Base-by-base conservation (phyloP, 64 coral and sea anemone genomes). In the Cladopsammia gracilis region DNA sequence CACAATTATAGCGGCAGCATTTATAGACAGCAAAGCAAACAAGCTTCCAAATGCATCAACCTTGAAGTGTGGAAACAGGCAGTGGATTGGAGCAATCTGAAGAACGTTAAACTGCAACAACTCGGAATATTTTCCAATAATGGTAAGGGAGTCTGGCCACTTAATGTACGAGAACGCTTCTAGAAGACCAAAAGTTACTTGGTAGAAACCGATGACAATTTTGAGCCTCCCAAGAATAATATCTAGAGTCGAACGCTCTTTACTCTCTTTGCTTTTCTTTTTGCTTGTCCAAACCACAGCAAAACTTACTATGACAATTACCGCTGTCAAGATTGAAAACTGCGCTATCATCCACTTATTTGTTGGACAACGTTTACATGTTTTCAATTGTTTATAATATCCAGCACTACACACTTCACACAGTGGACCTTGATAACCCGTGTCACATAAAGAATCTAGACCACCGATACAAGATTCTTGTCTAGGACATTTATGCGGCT, bases 121-220 rank as follows among this genome's bases (percentile, higher is more conserved):
- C 12, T 89, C 53, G 11, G 87, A 72, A 10, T 89, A 89, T 49
- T 89, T 53, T 6, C 72, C 73, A 49, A 89, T 89, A 22, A 53
- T 76, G 16, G 87, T 62, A 45, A 89, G 51, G 0, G 52, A 45
- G 9, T 10, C 34, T 25, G 87, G 87, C 72, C 72, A 75, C 47
- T 89, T 89, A 9, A 89, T 62, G 60, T 89, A 89, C 42, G 25
- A 58, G 78, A 89, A 89, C 46, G 71, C 87, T 82, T 90, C 59
- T 52, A 91, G 48, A 23, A 82, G 53, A 34, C 89, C 83, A 2
- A 23, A 26, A 14, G 59, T 86, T 4, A 86, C 83, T 66, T 86
- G 83, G 43, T 43, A 82, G 15, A 76, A 76, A 13, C 76, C 76
- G n/a, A 78, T 56, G 16, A 57, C 18, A 20, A 78, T 78, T 25